Conservation (phyloP, 2,888 invertebrate species). For the Harmothoe impar region DNA sequence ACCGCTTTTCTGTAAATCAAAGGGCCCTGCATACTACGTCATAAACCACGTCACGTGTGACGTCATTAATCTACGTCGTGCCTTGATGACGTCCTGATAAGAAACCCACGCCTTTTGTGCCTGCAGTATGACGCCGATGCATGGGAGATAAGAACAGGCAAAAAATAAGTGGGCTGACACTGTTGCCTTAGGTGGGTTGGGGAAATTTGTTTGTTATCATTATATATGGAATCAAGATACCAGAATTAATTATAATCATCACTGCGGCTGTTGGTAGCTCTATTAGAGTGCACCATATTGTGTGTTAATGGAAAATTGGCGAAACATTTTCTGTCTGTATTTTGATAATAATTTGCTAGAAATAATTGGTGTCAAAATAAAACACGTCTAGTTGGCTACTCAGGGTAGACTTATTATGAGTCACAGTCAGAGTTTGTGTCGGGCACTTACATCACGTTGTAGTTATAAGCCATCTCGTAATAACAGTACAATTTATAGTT, state of each 20-base stretch:
- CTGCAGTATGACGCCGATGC: neutral
- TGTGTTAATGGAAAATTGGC: neutral
- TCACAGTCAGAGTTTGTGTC: too few species aligned
- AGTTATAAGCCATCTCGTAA: too few species aligned
- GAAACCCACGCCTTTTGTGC: neutral
- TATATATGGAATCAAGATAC: conserved; percentile 17
- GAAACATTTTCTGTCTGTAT: neutral
- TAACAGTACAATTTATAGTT: too few species aligned
- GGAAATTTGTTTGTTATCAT: neutral
- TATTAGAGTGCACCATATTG: neutral
- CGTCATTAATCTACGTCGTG: conserved; percentile 6
- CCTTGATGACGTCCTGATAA: neutral
- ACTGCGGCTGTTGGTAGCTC: neutral
- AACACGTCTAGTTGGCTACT: too few species aligned
- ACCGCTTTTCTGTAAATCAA: conserved; percentile 46
- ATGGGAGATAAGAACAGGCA: conserved; percentile 8
- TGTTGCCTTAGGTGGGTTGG: neutral
- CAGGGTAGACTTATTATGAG: too few species aligned
- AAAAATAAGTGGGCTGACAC: neutral
- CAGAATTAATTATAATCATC: conserved; percentile 37
- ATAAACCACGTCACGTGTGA: conserved; percentile 18
- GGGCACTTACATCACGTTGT: too few species aligned
- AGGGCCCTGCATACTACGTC: neutral
- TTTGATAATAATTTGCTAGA: neutral
- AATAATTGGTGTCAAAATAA: too few species aligned